These are phyloP conservation scores for Blennius ocellaris DNA, from an alignment of 2,113 vertebrate species.

Conservation along the genomic window DNA sequence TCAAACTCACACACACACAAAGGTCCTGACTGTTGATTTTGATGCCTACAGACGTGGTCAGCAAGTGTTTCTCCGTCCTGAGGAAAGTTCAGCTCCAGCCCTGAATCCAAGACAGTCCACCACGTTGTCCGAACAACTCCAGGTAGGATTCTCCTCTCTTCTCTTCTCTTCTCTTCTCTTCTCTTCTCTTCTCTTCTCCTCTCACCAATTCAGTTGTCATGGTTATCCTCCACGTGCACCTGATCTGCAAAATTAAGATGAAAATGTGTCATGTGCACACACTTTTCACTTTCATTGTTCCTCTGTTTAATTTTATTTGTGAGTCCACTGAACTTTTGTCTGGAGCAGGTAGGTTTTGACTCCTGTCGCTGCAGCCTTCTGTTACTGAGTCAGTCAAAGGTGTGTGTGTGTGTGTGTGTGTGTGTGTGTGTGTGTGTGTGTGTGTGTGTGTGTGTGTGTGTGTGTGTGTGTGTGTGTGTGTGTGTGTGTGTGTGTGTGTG, in stretches of 20 bases:
- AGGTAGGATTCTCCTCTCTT: constrained; percentile 65
- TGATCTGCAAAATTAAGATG: too few relatives aligned
- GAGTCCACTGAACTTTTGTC: constrained; percentile 29
- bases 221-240: too few relatives aligned
- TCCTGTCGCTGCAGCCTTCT: constrained; percentile 41
- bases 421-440: constrained; percentile 13
- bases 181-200: not conserved
- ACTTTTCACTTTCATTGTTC: too few relatives aligned
- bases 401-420: constrained; percentile 9
- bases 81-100: constrained; percentile 74
- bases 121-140: constrained; percentile 72
- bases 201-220: too few relatives aligned
- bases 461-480: constrained; percentile 3
- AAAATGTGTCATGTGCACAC: constrained; percentile 4
- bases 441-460: constrained; percentile 20
- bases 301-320: constrained; percentile 8
- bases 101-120: constrained; percentile 65
- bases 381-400: constrained; percentile 36
- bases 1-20: constrained; percentile 3
- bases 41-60: constrained; percentile 76
- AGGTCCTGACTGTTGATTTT: constrained; percentile 52
- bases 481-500: constrained; percentile 23
- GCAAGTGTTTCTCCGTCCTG: constrained; percentile 80
- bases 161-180: not conserved
- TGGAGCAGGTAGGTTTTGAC: constrained; percentile 58